phyloP scores from a whole-genome alignment of 2,113 vertebrate species.

The Pyrgilauda ruficollis region DNA sequence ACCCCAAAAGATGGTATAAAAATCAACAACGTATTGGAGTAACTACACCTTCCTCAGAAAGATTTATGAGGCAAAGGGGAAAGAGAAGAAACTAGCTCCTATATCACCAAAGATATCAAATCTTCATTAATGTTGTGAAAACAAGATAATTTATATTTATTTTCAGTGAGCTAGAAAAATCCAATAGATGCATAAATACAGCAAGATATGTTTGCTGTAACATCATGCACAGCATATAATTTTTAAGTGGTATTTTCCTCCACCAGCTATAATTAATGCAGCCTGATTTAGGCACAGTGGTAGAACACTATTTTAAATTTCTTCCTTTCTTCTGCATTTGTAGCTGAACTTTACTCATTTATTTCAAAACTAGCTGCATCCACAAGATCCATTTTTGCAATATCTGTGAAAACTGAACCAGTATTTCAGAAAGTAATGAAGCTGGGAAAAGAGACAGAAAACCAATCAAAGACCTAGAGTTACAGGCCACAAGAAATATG shows the following conservation, averaged over 20 bases:
- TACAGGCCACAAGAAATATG: neutral
- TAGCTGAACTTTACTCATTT: neutral
- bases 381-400: neutral
- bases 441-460: neutral
- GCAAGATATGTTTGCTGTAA: neutral
- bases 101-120: slow-evolving; percentile 37
- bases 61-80: slow-evolving; percentile 66
- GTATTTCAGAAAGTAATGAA: neutral
- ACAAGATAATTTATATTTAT: slow-evolving; percentile 34
- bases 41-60: slow-evolving; percentile 63
- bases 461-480: accelerated
- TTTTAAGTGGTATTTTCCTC: neutral
- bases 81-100: neutral
- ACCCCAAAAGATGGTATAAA: slow-evolving; percentile 53
- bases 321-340: neutral
- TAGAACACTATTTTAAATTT: neutral
- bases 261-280: neutral
- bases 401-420: neutral
- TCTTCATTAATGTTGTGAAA: slow-evolving; percentile 49
- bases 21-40: slow-evolving; percentile 71
- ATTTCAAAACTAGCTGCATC: neutral
- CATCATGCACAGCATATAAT: neutral
- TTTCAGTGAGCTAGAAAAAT: slow-evolving; percentile 32
- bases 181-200: neutral
- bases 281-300: neutral